phyloP scores from a whole-genome alignment of 2,113 vertebrate genomes.

The Hippopotamus amphibius region DNA sequence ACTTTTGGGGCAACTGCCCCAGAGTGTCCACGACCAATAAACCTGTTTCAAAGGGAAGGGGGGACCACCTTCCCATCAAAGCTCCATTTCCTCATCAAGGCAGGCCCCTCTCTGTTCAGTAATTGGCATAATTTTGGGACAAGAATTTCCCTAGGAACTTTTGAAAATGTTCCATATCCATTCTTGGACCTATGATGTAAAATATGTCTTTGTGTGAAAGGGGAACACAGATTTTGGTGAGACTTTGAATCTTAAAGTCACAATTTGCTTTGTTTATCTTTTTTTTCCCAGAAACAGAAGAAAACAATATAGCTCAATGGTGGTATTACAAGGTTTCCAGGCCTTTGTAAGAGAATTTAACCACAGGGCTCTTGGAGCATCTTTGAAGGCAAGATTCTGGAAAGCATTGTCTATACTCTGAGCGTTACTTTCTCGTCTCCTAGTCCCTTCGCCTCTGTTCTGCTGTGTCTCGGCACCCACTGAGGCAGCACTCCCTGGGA shows the following conservation, averaged over 20 bases:
- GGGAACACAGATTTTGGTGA: conserved; percentile 84
- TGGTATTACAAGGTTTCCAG: no score
- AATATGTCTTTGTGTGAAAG: neutral
- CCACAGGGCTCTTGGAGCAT: neutral
- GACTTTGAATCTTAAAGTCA: neutral
- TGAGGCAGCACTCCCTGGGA: neutral
- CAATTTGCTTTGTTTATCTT: neutral
- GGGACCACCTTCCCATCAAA: neutral
- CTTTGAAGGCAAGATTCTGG: neutral
- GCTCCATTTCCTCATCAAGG: neutral
- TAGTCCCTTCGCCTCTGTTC: neutral
- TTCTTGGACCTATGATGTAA: neutral
- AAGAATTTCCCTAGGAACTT: neutral
- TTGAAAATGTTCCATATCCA: neutral
- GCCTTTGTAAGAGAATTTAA: neutral
- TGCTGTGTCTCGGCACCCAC: rapidly evolving
- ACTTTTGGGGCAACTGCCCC: neutral
- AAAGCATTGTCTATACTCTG: neutral
- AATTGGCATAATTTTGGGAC: neutral
- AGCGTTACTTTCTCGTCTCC: neutral
- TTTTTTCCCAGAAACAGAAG: neutral
- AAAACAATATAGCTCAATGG: neutral
- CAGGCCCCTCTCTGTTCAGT: neutral
- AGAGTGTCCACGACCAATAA: neutral
- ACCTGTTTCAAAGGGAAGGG: neutral